These are phyloP conservation scores for Onychomys arenicola DNA, from an alignment of 2,797 vertebrate genomes.

Conservation along the genomic window DNA sequence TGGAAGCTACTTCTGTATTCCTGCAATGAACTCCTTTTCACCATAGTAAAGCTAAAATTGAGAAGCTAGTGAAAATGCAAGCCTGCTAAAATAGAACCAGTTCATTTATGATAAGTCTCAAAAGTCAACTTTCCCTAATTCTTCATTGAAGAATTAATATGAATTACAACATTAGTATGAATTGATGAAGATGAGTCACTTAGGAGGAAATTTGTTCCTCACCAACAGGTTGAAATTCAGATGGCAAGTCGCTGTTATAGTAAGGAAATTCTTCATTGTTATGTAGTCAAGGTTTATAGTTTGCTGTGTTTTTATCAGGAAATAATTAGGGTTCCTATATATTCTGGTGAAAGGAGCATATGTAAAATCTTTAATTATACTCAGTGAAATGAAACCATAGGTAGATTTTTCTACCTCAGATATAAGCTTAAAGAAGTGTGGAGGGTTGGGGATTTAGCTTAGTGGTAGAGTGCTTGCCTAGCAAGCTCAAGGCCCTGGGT, in stretches of 20 bases:
- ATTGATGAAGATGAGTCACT: neutral
- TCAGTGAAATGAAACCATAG: neutral
- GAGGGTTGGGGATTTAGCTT: no score
- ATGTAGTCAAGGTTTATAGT: neutral
- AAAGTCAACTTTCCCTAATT: constrained; percentile 34
- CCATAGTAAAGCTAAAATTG: constrained; percentile 52
- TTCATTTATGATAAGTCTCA: constrained; percentile 50
- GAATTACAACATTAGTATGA: constrained; percentile 34
- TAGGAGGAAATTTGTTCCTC: neutral
- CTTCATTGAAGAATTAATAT: constrained; percentile 41
- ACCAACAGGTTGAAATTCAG: neutral
- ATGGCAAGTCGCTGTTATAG: neutral
- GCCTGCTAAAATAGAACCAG: constrained; percentile 48
- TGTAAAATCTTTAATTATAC: constrained; percentile 12
- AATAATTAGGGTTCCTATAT: constrained; percentile 6
- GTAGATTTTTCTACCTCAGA: constrained; percentile 23
- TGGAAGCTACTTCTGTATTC: constrained; percentile 31
- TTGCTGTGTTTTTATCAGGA: constrained; percentile 55
- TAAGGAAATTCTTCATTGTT: neutral
- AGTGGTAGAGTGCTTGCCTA: no score
- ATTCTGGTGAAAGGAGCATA: constrained; percentile 11
- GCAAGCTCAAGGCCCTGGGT: no score
- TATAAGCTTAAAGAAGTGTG: neutral
- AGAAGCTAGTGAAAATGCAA: constrained; percentile 56
- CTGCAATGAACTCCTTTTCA: constrained; percentile 6